Evolutionary conservation across 2,113 vertebrate genomes (phyloP).

Genomic region (Carollia perspicillata): DNA sequence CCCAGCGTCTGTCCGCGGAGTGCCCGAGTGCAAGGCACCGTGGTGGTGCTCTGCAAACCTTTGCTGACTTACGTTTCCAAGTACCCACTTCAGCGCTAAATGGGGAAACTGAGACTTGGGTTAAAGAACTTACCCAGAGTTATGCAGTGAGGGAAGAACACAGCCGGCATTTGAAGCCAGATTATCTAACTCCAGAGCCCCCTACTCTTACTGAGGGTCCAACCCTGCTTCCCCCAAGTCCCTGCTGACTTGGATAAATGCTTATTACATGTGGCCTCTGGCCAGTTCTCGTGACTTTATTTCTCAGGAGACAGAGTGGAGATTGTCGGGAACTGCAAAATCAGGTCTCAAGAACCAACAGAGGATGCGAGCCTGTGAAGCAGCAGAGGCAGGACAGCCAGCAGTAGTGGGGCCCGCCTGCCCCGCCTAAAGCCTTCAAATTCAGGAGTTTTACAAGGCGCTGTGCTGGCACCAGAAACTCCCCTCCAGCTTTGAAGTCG

Average conservation of each 20-base stretch:
- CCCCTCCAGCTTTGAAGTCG: not conserved
- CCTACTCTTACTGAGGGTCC: not conserved
- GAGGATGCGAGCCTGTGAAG: not conserved
- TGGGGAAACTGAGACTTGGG: not conserved
- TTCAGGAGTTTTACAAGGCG: not conserved
- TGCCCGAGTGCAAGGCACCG: not conserved
- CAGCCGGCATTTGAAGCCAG: not conserved
- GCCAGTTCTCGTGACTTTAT: not conserved
- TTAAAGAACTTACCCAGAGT: not conserved
- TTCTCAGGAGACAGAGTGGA: not conserved
- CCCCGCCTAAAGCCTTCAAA: not conserved
- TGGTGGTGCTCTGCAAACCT: not conserved
- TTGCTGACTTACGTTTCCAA: not conserved
- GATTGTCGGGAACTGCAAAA: not conserved
- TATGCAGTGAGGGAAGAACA: not conserved
- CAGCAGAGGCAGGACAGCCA: not conserved
- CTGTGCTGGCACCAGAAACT: not conserved
- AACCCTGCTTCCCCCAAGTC: not conserved
- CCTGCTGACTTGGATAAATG: not conserved
- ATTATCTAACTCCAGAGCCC: not conserved
- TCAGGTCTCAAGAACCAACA: not conserved
- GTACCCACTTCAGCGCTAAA: not conserved
- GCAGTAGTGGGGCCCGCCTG: not conserved
- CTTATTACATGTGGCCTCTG: not conserved
- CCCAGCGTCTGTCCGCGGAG: not conserved